Percentiles rank a stretch among this genome's conserved stretches.
Evolutionary conservation across 2,797 vertebrate species (phyloP).

Genomic region (Leptoclinus maculatus): DNA sequence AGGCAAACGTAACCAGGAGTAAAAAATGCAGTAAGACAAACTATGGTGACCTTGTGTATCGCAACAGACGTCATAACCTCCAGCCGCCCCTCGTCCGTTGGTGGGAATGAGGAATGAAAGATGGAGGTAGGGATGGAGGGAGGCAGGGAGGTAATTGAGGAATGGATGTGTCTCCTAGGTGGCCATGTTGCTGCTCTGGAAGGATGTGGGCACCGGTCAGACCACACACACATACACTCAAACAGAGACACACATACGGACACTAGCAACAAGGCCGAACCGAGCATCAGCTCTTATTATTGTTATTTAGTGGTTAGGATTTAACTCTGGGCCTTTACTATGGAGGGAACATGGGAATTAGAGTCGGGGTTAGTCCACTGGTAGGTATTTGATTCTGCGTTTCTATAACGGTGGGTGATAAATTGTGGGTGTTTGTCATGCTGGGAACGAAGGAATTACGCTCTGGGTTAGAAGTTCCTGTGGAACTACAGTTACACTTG

Average conservation of each 20-base stretch:
- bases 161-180: constrained; percentile 74
- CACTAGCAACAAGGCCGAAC: constrained; percentile 47
- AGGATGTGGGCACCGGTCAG: constrained; percentile 78
- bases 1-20: constrained; percentile 59
- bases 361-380: constrained; percentile 45
- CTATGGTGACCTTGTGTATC: constrained; percentile 47
- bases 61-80: constrained; percentile 57
- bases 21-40: constrained; percentile 66
- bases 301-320: constrained; percentile 59
- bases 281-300: constrained; percentile 62
- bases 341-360: constrained; percentile 56
- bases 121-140: constrained; percentile 48
- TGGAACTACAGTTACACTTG: constrained; percentile 53
- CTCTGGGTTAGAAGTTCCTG: constrained; percentile 60
- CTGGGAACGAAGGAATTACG: constrained; percentile 63
- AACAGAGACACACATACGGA: constrained; percentile 16
- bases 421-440: constrained; percentile 71
- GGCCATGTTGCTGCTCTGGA: constrained; percentile 71
- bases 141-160: constrained; percentile 59
- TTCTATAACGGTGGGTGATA: constrained; percentile 71
- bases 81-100: constrained; percentile 37
- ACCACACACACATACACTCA: constrained; percentile 69
- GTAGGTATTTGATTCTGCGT: constrained; percentile 63
- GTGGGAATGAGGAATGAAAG: constrained; percentile 65
- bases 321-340: constrained; percentile 48